Base-by-base conservation (phyloP, 2,888 invertebrate genomes). In the Xestia ashworthii region DNA sequence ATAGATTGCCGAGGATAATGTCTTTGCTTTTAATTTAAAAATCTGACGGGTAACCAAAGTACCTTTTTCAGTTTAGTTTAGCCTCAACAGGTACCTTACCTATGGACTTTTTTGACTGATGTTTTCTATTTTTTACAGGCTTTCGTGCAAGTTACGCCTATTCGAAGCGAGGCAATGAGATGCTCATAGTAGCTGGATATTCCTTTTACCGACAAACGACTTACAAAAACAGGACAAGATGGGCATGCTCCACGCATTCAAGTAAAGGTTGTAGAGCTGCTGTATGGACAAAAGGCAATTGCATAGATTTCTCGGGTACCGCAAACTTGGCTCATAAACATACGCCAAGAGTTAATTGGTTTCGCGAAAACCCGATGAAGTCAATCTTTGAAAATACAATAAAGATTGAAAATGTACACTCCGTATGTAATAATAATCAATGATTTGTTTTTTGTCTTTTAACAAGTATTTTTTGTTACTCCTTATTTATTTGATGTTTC, bases 241-340 rank as follows among this genome's bases (percentile, higher is more conserved):
- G 82, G 78, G 44, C 76, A 22, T 79, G 82, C 14, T 81, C 78
- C 1, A 74, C 82, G 2, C 82, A 78, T 32, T 46, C 41, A 1
- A 32, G 25, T 8, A 78, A n/a, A 46, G 81, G 78, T 22, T 79
- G 78, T 12, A 81, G 19, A 46, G 78, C 78, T 4, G 46, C 60
- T 8, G 3, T 75, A 0, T 73, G 50, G 6, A 75, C 62, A 0
- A 11, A 25, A 11, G 62, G 38, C 2, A 44, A 62, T 41, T 16
- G 22, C 6, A 12, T 75, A 6, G 2, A 64, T 64, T 5, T 62
- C 22, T 3, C 50, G 12, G 12, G 38, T 8, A 41, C 44, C 5
- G 3, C 46, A 19, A 75, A 74, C 50, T 19, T 74, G n/a, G 22
- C 44, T 0, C 75, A 75, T 62, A n/a, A 0, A n/a, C 74, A 74